Evolutionary conservation across 2,113 vertebrate genomes (phyloP), one percentile per base, ranked within the genome.

Genomic region (Lophius piscatorius): DNA sequence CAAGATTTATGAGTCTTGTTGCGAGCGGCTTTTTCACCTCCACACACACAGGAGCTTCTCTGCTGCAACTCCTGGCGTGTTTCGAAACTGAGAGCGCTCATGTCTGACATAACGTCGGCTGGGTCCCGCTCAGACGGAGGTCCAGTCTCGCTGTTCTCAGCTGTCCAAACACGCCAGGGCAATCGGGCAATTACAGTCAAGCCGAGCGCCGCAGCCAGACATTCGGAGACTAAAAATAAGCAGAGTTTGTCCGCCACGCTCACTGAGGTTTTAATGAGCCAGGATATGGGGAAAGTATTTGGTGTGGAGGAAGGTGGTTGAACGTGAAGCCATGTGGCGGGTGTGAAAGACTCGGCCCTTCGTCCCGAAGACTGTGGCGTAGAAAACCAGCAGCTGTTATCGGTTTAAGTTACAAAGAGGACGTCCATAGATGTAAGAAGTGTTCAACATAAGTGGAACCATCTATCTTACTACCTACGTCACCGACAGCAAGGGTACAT

Each of bases 81-180:
- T 38, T 1, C 31, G 16, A 12, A 23, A 23, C 20, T 44, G 5
- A 2, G 23, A 28, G 23, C 5, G 1, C 11, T 41, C 16, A 18
- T 9, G 10, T 21, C 51, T 50, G 29, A 35, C 47, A 34, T 2
- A 22, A 14, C n/a, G 16, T 9, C 36, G 16, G 12, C n/a, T 39
- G 36, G 7, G 7, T 17, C 36, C 11, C 20, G 41, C 40, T 13
- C 10, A n/a, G 42, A 4, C 7, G 23, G 33, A 4, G 21, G 8
- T 23, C 13, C 20, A 10, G 24, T 13, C 7, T 9, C 5, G 14
- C 47, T 2, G 18, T 14, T 1, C n/a, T 50, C 62, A 55, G 63
- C 63, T 65, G 41, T 56, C 34, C 23, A 65, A 65, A 65, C 63
- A 56, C 1, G 20, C 13, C 17, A 6, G 45, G 38, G 48, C 48